Percentiles rank a stretch among this genome's conserved stretches.
Conservation (phyloP, 1,140 invertebrate genomes). For the Eumeta japonica region DNA sequence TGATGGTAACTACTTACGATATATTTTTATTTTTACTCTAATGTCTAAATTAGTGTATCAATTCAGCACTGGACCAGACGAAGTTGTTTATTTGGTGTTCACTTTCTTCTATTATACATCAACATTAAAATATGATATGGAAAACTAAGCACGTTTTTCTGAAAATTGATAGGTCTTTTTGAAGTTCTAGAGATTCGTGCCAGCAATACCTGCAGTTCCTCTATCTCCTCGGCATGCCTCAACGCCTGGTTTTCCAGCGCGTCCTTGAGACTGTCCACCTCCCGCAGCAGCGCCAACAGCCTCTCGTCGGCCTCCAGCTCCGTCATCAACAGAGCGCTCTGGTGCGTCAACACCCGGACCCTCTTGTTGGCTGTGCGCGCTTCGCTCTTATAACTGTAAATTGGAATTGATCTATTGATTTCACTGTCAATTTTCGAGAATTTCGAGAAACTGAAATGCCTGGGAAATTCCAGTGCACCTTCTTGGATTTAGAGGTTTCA, state of each 20-base stretch:
- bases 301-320: constrained; percentile 60
- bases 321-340: constrained; percentile 65
- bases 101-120: not conserved
- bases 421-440: not conserved
- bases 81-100: not conserved
- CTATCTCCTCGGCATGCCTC: constrained; percentile 56
- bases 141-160: not conserved
- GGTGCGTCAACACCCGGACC: constrained; percentile 64
- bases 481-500: not conserved
- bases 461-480: not conserved
- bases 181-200: not conserved
- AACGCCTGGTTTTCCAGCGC: constrained; percentile 62
- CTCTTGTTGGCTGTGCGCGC: constrained; percentile 62
- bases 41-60: too few relatives aligned
- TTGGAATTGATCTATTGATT: too few relatives aligned
- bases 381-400: constrained; percentile 52
- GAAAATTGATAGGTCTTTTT: not conserved
- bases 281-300: constrained; percentile 57
- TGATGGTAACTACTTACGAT: too few relatives aligned
- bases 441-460: not conserved
- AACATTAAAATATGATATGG: not conserved
- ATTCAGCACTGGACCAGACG: not conserved
- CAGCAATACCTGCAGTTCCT: constrained; percentile 59
- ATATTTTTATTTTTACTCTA: too few relatives aligned
- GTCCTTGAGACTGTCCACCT: constrained; percentile 64